Percentiles rank a stretch among this genome's conserved stretches.
These are phyloP conservation scores for Andrena trimmerana DNA, from an alignment of 2,888 invertebrate genomes.

Conservation along the genomic window DNA sequence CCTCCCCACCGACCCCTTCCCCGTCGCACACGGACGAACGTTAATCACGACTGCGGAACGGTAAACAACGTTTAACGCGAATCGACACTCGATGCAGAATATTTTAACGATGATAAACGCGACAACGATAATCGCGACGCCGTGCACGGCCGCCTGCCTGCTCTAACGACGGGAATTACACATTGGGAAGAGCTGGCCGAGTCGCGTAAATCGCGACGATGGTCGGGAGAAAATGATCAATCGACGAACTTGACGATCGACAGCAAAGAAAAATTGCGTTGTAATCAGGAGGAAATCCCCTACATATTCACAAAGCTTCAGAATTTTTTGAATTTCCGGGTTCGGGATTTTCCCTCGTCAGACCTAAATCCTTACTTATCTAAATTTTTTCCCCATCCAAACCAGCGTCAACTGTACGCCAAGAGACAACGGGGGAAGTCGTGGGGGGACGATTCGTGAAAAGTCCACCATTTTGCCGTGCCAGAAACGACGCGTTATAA, in stretches of 20 bases:
- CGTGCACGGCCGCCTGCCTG: not conserved
- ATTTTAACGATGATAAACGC: constrained; percentile 58
- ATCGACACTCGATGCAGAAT: constrained; percentile 49
- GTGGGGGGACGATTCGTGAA: constrained; percentile 4
- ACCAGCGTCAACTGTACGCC: not conserved
- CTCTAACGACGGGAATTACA: constrained; percentile 17
- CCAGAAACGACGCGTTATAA: not conserved
- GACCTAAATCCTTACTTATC: too few relatives aligned
- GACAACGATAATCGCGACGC: constrained; percentile 31
- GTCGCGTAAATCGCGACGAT: not conserved
- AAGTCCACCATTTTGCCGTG: not conserved
- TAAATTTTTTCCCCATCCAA: not conserved
- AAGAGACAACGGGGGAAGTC: not conserved
- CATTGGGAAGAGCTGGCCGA: not conserved
- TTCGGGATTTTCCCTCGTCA: too few relatives aligned
- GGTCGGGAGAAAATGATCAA: constrained; percentile 1
- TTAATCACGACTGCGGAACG: constrained; percentile 35
- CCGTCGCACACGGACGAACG: constrained; percentile 8
- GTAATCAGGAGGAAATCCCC: too few relatives aligned
- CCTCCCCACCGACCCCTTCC: not conserved
- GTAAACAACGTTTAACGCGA: constrained; percentile 49
- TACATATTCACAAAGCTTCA: too few relatives aligned
- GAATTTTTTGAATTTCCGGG: too few relatives aligned
- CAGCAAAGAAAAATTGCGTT: too few relatives aligned
- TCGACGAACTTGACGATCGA: not conserved